Evolutionary conservation across 2,797 vertebrate genomes (phyloP), one percentile per base, ranked within the genome.

Genomic region (Prionace glauca): DNA sequence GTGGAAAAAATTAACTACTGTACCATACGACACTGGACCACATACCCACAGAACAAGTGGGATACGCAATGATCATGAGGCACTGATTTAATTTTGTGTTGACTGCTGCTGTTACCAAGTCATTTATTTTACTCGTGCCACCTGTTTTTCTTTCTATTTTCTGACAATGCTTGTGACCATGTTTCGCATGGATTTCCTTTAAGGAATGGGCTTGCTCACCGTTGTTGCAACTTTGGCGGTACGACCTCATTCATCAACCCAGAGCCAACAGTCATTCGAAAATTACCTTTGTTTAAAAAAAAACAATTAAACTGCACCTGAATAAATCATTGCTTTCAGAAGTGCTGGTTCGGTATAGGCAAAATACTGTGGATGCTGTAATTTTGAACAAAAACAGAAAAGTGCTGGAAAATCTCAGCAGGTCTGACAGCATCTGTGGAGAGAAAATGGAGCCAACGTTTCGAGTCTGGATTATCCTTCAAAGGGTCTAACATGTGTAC

Each of bases 301-400:
- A 92, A 84, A 41, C 67, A 24, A 22, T 92, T 67, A 67, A 92
- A 67, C n/a, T 20, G 41, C 0, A 18, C 65, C 20, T 69, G 18
- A 92, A 92, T 95, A 74, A 95, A 95, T 95, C 71, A 72, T 50
- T 56, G 26, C 41, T 95, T 56, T 29, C 93, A 95, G 71, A 77
- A 7, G 50, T 56, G 50, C 50, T 56, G 50, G 5, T 56, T 56
- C 0, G 3, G 50, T 56, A 0, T 5, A 56, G 50, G 50, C 50
- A 56, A 56, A 56, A 56, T 56, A 56, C 50, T 56, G 50, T 56
- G 50, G 50, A 56, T 56, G 50, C 50, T 56, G 50, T 56, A 56
- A 56, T 56, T 56, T 56, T 0, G 50, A 56, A 56, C 50, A 7
- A 56, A 56, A 56, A 56, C 50, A 56, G 50, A 56, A 56, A 56